phyloP scores from a whole-genome alignment of 2,888 invertebrate species.

The Aphrophora alni region DNA sequence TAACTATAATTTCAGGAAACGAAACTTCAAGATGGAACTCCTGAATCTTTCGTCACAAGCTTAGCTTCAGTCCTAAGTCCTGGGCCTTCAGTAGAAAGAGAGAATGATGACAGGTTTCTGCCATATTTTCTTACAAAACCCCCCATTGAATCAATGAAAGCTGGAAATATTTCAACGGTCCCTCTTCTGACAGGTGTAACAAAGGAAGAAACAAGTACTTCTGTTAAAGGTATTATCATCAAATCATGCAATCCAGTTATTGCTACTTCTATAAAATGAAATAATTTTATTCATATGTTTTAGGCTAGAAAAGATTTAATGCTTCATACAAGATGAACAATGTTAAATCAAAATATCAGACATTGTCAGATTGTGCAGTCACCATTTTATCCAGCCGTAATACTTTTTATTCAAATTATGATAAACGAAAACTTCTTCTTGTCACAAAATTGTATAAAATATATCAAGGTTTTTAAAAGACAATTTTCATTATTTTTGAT shows the following conservation, averaged over 20 bases:
- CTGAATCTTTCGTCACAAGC: constrained; percentile 41
- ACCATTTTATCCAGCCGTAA: too few relatives aligned
- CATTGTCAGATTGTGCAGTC: too few relatives aligned
- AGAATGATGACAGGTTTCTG: constrained; percentile 68
- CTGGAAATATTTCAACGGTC: constrained; percentile 63
- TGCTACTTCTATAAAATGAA: too few relatives aligned
- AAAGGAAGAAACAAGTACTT: constrained; percentile 72
- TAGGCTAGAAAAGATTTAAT: too few relatives aligned
- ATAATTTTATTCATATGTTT: too few relatives aligned
- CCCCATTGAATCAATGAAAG: constrained; percentile 67
- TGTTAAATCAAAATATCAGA: constrained; percentile 10
- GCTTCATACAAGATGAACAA: background rate
- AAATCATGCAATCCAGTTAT: too few relatives aligned
- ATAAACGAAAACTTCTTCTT: too few relatives aligned
- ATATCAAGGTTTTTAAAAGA: too few relatives aligned
- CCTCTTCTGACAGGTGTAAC: constrained; percentile 77
- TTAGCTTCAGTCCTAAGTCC: constrained; percentile 59
- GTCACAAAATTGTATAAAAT: too few relatives aligned
- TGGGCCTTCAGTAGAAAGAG: constrained; percentile 72
- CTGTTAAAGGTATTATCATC: constrained; percentile 60
- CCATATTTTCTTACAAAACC: constrained; percentile 70
- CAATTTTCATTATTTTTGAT: too few relatives aligned
- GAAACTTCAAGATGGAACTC: constrained; percentile 7
- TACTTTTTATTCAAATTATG: too few relatives aligned
- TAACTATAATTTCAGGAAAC: background rate